A percentile compares a stretch with the other conserved stretches of the same genome.
Evolutionary conservation across 2,797 vertebrate species (phyloP).

Genomic region (Tauraco hartlaubi): DNA sequence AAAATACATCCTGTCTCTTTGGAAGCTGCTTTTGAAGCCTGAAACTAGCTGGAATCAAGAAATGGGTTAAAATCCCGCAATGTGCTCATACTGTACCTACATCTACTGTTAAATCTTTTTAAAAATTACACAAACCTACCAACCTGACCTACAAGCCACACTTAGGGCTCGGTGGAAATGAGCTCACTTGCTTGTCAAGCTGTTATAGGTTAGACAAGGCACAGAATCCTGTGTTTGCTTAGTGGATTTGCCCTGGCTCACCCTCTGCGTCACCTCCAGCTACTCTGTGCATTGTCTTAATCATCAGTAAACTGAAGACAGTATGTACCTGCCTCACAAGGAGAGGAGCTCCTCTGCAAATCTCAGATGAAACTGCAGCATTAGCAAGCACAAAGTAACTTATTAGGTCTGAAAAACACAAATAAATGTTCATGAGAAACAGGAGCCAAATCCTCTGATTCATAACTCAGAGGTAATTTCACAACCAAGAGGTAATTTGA

Average conservation of each 20-base stretch:
- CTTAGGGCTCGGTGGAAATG: neutral
- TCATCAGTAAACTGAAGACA: neutral
- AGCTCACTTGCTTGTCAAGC: neutral
- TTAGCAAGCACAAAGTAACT: conserved; percentile 14
- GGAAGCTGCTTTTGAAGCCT: conserved; percentile 20
- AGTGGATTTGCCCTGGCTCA: neutral
- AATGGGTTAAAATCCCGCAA: conserved; percentile 16
- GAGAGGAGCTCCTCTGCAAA: neutral
- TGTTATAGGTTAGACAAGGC: neutral
- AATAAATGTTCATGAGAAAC: conserved; percentile 52
- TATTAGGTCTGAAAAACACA: conserved; percentile 40
- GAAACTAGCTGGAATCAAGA: neutral
- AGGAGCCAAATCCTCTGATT: conserved; percentile 34
- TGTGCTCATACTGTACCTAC: neutral
- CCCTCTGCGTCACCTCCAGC: neutral
- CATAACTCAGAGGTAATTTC: conserved; percentile 41
- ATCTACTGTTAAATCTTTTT: neutral
- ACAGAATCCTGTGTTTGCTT: neutral
- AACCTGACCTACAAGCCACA: neutral
- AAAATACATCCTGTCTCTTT: conserved; percentile 40
- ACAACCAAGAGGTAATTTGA: conserved; percentile 57
- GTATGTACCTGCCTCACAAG: neutral
- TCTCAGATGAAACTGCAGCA: neutral
- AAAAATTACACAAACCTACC: neutral
- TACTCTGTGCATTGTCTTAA: neutral